Evolutionary conservation across 2,113 vertebrate species (phyloP).

Genomic region (Herpailurus yagouaroundi): DNA sequence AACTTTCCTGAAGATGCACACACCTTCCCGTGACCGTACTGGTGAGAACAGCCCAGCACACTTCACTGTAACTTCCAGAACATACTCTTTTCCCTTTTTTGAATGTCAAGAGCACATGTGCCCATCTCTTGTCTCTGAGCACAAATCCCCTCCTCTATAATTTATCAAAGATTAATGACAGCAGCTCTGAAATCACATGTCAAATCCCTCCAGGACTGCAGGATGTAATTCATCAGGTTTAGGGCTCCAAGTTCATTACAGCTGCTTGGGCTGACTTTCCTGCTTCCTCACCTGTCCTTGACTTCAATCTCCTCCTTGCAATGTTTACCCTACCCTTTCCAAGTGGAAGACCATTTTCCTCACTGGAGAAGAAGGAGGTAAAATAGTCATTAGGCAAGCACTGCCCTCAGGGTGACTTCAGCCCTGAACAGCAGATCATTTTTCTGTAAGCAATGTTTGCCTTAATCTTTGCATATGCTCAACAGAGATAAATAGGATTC

Average conservation of each 20-base stretch:
- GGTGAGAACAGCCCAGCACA: not conserved
- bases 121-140: slow-evolving; percentile 32
- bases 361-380: not conserved
- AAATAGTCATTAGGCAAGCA: not conserved
- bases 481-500: not conserved
- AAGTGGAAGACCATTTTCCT: not conserved
- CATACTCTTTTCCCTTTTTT: not conserved
- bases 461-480: not conserved
- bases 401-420: not conserved
- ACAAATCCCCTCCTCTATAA: slow-evolving; percentile 24
- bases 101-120: slow-evolving; percentile 21
- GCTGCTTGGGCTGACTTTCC: not conserved
- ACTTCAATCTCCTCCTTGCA: not conserved
- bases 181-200: not conserved
- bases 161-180: slow-evolving; percentile 60
- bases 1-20: not conserved
- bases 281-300: not conserved
- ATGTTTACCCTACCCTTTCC: not conserved
- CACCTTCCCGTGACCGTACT: not conserved
- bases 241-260: not conserved
- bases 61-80: not conserved
- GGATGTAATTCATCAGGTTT: slow-evolving; percentile 46
- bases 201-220: not conserved
- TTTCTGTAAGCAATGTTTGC: not conserved
- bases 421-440: not conserved